Evolutionary conservation across 2,797 vertebrate species (phyloP).

Genomic region (Brachyrhaphis roseni): DNA sequence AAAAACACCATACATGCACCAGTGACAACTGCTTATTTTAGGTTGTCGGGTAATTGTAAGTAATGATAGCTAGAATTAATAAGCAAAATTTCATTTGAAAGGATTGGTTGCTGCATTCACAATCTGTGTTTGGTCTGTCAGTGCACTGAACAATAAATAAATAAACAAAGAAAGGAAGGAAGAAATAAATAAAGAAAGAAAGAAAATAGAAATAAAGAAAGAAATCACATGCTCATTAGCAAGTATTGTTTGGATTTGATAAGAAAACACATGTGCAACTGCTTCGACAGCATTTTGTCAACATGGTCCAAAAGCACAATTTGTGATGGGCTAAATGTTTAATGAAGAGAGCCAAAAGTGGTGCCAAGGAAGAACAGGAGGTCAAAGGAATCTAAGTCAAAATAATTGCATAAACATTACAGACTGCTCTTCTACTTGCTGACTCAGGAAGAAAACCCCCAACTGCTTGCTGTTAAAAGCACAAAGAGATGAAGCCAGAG

Average conservation of each 20-base stretch:
- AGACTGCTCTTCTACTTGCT: neutral
- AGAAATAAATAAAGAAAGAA: too few relatives aligned
- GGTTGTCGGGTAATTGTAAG: neutral
- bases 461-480: neutral
- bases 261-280: constrained; percentile 2
- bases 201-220: too few relatives aligned
- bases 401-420: neutral
- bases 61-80: neutral
- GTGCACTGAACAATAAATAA: too few relatives aligned
- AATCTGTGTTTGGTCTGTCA: too few relatives aligned
- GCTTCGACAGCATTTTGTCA: constrained; percentile 1
- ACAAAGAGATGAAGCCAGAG: neutral
- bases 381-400: neutral
- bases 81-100: neutral
- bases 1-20: neutral
- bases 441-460: neutral
- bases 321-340: neutral
- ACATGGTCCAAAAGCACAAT: neutral
- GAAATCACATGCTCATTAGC: neutral
- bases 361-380: neutral
- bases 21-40: neutral
- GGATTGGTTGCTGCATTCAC: too few relatives aligned
- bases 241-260: neutral
- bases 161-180: too few relatives aligned
- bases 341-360: neutral